Base-by-base conservation (phyloP, 2,797 vertebrate species). In the Microctenopoma lineatum region DNA sequence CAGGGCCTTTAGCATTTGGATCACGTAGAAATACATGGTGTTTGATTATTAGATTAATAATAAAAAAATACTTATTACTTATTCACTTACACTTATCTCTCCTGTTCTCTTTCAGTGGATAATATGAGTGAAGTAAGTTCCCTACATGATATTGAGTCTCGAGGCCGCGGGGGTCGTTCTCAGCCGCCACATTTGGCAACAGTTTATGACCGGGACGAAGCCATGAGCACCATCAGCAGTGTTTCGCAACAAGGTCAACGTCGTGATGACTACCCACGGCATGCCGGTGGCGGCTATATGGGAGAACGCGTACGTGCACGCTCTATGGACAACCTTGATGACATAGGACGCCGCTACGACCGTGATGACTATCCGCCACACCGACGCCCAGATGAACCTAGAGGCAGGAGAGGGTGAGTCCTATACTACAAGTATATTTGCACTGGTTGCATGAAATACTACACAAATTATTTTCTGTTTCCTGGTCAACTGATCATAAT, bases 61-160 rank as follows among this genome's bases (percentile, higher is more conserved):
- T 1, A 21, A 21, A 21, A 21, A 21, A 21, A 1, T 21, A 21
- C 21, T 32, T 32, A 32, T 32, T 32, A 32, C 29, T 7, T 32
- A 7, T 7, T 32, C 5, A 32, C 7, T 32, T 27, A 3, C 11
- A 5, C 11, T 58, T 32, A 13, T 7, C 13, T 4, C 10, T 26
- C 59, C 15, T 47, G 41, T 14, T 71, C 4, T 48, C 25, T 10
- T 4, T 44, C 73, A 94, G 94, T 89, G 75, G 90, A 95, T 29
- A 94, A 90, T 29, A 92, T 96, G 94, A 98, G 92, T 36, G 96
- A 96, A 84, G 92, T 97, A 52, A 96, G 87, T 55, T 98, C 96
- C 3, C 91, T 98, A 52, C 96, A 98, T 0, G 96, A 97, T 2
- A 70, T 81, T 0, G 94, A 93, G 2, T 78, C 90, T 39, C 87